Conservation (phyloP, 1,140 invertebrate genomes). For the Saccostrea echinata region DNA sequence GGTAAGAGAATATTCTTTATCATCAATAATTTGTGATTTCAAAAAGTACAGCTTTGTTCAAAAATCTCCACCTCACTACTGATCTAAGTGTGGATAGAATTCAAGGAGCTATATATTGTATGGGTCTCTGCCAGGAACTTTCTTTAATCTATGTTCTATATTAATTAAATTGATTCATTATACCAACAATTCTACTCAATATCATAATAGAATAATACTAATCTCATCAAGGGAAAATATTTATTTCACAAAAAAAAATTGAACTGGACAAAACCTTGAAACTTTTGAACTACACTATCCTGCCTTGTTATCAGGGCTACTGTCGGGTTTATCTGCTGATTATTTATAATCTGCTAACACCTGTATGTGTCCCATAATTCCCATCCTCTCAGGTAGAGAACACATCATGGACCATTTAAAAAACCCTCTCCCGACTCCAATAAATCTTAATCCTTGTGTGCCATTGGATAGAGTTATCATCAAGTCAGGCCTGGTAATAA, state of each 20-base stretch:
- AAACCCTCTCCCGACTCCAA: not conserved
- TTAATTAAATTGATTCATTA: not conserved
- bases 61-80: not conserved
- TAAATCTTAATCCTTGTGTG: not conserved
- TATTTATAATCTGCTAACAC: slow-evolving; percentile 35
- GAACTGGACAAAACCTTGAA: not conserved
- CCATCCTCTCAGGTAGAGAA: slow-evolving; percentile 26
- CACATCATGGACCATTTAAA: slow-evolving; percentile 28
- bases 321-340: slow-evolving; percentile 5
- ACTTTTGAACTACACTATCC: not conserved
- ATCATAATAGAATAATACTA: not conserved
- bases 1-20: slow-evolving; percentile 21
- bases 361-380: slow-evolving; percentile 19
- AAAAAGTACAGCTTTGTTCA: slow-evolving; percentile 23
- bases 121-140: not conserved
- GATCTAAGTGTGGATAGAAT: not conserved
- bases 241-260: not conserved
- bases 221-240: not conserved
- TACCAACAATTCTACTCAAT: not conserved
- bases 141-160: not conserved
- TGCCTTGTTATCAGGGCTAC: not conserved
- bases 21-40: slow-evolving; percentile 39
- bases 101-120: not conserved
- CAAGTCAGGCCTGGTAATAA: not conserved
- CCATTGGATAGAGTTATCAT: not conserved